These are phyloP conservation scores for Sterrhoptilus dennistouni DNA, from an alignment of 2,113 vertebrate genomes.

Conservation along the genomic window DNA sequence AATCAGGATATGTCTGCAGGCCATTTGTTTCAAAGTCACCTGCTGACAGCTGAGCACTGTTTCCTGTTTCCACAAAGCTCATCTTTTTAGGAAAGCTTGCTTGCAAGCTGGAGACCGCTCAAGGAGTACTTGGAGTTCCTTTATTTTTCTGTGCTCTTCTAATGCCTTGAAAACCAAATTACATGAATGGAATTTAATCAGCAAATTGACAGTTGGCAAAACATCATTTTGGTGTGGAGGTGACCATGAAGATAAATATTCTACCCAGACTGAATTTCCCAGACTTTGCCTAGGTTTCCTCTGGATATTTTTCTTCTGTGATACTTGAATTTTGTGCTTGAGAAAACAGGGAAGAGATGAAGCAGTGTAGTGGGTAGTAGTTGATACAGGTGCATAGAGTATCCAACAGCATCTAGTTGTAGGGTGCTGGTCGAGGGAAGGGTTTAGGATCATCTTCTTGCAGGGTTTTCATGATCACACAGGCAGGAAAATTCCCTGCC, in stretches of 20 bases:
- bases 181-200: background rate
- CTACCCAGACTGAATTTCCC: background rate
- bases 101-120: background rate
- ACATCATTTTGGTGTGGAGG: background rate
- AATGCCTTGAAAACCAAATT: background rate
- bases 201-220: rapidly evolving
- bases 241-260: background rate
- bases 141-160: background rate
- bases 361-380: background rate
- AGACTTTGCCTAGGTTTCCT: background rate
- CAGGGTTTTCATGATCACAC: background rate
- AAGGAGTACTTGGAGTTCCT: background rate
- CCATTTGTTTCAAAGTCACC: background rate
- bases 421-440: background rate
- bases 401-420: background rate
- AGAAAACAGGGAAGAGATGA: background rate
- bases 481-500: background rate
- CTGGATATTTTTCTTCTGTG: background rate
- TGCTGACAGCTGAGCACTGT: background rate
- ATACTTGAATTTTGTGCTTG: background rate
- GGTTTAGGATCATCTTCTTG: background rate
- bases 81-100: background rate
- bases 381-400: background rate
- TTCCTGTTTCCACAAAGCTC: background rate
- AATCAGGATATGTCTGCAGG: background rate